phyloP scores from a whole-genome alignment of 2,888 invertebrate species.

The Caenorhabditis angaria region DNA sequence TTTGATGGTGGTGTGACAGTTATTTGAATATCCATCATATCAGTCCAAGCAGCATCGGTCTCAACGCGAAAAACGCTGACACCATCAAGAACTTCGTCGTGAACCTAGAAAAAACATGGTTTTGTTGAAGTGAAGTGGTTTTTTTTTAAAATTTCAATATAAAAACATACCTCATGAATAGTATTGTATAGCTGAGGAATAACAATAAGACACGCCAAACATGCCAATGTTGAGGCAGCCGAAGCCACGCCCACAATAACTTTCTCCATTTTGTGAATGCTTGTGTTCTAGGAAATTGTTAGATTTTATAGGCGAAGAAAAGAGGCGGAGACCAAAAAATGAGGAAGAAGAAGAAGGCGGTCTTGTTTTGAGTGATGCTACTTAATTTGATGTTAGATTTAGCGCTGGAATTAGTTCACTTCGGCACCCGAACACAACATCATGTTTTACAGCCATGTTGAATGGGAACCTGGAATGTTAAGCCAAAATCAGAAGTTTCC shows the following conservation, averaged over 20 bases:
- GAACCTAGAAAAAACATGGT: constrained; percentile 19
- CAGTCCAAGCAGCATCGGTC: constrained; percentile 68
- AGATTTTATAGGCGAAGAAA: neutral
- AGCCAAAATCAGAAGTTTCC: no score
- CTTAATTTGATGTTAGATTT: no score
- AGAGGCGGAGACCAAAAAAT: neutral
- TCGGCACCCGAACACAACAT: no score
- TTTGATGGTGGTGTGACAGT: constrained; percentile 65
- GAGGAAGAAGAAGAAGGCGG: no score
- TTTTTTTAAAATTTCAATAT: no score
- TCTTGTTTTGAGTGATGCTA: no score
- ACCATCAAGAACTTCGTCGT: constrained; percentile 49
- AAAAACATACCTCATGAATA: constrained; percentile 53
- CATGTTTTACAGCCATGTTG: no score
- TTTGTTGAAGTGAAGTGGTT: no score
- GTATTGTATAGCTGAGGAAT: constrained; percentile 67
- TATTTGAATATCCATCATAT: constrained; percentile 68
- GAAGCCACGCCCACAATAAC: constrained; percentile 55
- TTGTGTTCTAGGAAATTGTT: neutral
- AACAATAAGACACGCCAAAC: constrained; percentile 62
- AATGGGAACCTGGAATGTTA: no score
- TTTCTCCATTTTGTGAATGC: constrained; percentile 45
- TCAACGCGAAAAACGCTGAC: constrained; percentile 64
- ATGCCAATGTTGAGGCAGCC: constrained; percentile 52
- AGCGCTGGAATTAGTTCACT: no score